Conservation (phyloP, 2,888 invertebrate genomes). For the Minunthozetes semirufus region DNA sequence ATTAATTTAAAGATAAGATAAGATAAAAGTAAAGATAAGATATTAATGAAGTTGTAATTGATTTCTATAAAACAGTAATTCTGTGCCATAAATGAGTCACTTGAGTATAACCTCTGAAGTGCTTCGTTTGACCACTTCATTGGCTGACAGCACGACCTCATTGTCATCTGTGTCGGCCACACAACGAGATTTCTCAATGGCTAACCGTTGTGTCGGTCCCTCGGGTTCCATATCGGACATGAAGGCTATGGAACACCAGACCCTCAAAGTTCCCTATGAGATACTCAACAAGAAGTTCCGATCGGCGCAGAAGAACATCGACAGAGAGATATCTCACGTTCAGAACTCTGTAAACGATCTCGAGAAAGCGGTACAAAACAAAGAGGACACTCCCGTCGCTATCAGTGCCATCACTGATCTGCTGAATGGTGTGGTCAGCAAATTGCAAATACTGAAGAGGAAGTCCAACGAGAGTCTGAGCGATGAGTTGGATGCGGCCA, state of each 20-base stretch:
- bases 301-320: constrained; percentile 84
- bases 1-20: no score
- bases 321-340: constrained; percentile 84
- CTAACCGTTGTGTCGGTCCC: background rate
- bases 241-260: constrained; percentile 89
- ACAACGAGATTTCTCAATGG: background rate
- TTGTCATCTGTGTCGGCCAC: background rate
- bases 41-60: no score
- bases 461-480: constrained; percentile 89
- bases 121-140: background rate
- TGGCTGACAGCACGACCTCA: constrained; percentile 1
- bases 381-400: constrained; percentile 44
- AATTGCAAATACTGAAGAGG: constrained; percentile 77
- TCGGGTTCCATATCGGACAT: constrained; percentile 59
- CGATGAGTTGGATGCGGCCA: constrained; percentile 82
- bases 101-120: background rate
- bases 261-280: constrained; percentile 96
- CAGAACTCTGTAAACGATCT: constrained; percentile 69
- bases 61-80: constrained; percentile 3
- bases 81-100: no score
- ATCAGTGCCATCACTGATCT: constrained; percentile 69
- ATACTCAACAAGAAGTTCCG: constrained; percentile 94
- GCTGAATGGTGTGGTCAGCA: constrained; percentile 80
- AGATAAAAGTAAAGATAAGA: no score
- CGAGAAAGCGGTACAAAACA: constrained; percentile 59